Percentiles rank a stretch among this genome's conserved stretches.
These are phyloP conservation scores for Yponomeuta sedellus DNA, from an alignment of 2,888 invertebrate species.

Conservation along the genomic window DNA sequence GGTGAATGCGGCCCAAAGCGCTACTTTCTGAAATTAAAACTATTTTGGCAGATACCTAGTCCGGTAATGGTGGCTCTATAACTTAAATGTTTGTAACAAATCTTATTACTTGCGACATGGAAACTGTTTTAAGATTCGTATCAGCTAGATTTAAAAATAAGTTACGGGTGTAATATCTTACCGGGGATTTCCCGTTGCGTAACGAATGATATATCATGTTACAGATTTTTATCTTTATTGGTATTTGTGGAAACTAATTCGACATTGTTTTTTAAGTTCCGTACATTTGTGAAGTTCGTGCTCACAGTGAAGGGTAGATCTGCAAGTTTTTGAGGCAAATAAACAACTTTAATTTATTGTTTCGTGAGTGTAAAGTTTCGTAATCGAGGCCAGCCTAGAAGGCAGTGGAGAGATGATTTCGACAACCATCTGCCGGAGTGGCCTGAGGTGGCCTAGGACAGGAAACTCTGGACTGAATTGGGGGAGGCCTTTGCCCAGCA, in stretches of 20 bases:
- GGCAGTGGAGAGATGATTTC: too few species aligned
- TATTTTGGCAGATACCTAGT: slow-evolving; percentile 38
- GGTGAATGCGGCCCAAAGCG: not conserved
- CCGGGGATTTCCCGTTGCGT: not conserved
- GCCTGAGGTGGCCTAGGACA: too few species aligned
- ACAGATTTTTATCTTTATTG: not conserved
- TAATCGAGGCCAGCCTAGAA: too few species aligned
- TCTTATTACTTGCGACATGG: slow-evolving; percentile 9
- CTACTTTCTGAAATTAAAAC: slow-evolving; percentile 40
- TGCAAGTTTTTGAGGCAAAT: too few species aligned
- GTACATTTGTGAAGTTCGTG: too few species aligned
- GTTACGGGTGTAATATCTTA: not conserved
- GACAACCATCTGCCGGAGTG: too few species aligned
- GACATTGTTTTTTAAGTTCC: not conserved
- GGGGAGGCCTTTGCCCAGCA: too few species aligned
- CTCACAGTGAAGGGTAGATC: too few species aligned
- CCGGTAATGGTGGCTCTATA: slow-evolving; percentile 15
- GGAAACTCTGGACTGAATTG: too few species aligned
- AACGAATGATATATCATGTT: not conserved
- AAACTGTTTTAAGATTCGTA: slow-evolving; percentile 8
- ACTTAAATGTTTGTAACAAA: slow-evolving; percentile 13
- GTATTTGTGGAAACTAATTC: not conserved
- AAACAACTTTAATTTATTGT: too few species aligned
- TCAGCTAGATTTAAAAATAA: not conserved
- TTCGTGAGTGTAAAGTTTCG: too few species aligned